Evolutionary conservation across 2,797 vertebrate genomes (phyloP).

Genomic region (Peromyscus eremicus): DNA sequence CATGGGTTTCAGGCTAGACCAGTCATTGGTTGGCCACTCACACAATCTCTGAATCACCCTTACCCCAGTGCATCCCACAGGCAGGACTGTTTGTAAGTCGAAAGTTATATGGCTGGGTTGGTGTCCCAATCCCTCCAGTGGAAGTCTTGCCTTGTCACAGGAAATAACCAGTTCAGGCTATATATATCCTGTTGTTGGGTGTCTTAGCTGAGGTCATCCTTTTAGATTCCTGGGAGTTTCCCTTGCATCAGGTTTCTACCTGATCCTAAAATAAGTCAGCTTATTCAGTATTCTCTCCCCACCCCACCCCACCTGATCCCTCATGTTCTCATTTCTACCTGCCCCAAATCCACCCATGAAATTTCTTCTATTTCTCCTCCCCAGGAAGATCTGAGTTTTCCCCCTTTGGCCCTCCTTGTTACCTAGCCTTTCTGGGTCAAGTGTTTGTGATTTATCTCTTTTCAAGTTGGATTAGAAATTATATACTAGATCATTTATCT

Average conservation of each 20-base stretch:
- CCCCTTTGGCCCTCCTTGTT: not conserved
- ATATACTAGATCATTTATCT: not conserved
- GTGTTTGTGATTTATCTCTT: not conserved
- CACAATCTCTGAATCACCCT: not conserved
- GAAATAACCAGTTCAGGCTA: not conserved
- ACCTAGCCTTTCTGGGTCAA: not conserved
- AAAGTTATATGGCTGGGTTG: not conserved
- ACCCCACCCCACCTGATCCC: not conserved
- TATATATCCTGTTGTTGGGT: not conserved
- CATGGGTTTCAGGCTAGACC: not conserved
- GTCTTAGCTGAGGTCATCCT: not conserved
- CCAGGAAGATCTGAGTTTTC: not conserved
- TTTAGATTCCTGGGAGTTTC: not conserved
- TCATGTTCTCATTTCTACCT: not conserved
- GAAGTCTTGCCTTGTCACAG: not conserved
- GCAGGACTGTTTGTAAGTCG: not conserved
- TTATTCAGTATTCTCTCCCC: not conserved
- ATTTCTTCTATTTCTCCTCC: not conserved
- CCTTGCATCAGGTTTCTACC: not conserved
- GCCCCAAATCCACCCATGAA: not conserved
- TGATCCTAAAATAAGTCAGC: not conserved
- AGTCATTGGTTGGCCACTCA: not conserved
- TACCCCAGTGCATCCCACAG: not conserved
- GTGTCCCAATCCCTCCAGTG: not conserved
- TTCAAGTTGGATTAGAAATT: not conserved